Conservation (phyloP, 2,888 invertebrate genomes). For the Metacarcinus magister region DNA sequence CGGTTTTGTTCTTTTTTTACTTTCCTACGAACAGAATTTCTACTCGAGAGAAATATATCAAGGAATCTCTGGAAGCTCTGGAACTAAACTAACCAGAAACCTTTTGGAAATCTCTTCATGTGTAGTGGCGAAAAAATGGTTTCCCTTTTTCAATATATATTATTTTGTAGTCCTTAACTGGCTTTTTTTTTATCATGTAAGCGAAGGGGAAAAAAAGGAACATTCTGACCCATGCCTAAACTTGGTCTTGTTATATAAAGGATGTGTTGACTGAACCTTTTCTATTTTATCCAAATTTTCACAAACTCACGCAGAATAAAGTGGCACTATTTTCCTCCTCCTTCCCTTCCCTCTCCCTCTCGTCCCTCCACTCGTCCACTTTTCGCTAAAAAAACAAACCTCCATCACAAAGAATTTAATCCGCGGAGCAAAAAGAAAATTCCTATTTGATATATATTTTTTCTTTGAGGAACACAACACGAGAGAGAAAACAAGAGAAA, state of each 20-base stretch:
- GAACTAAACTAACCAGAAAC: too few relatives aligned
- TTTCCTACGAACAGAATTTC: background rate
- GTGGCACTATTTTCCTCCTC: background rate
- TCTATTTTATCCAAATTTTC: background rate
- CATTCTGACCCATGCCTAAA: background rate
- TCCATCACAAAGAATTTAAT: conserved; percentile 19
- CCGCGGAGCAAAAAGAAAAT: conserved; percentile 20
- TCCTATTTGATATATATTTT: conserved; percentile 28
- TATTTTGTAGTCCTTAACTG: background rate
- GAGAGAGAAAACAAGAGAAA: background rate
- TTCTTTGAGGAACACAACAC: background rate
- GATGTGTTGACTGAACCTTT: background rate
- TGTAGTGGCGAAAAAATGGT: background rate
- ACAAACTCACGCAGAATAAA: background rate
- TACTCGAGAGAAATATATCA: background rate
- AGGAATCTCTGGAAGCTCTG: background rate
- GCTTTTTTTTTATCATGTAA: background rate
- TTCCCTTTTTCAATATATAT: background rate
- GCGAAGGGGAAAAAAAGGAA: background rate
- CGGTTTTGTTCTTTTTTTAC: too few relatives aligned
- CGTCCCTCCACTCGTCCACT: background rate
- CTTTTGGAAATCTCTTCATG: too few relatives aligned
- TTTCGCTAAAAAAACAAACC: background rate
- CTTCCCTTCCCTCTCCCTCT: background rate
- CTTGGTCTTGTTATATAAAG: background rate